Evolutionary conservation across 2,113 vertebrate genomes (phyloP), one percentile per base, ranked within the genome.

Genomic region (Montifringilla adamsi): DNA sequence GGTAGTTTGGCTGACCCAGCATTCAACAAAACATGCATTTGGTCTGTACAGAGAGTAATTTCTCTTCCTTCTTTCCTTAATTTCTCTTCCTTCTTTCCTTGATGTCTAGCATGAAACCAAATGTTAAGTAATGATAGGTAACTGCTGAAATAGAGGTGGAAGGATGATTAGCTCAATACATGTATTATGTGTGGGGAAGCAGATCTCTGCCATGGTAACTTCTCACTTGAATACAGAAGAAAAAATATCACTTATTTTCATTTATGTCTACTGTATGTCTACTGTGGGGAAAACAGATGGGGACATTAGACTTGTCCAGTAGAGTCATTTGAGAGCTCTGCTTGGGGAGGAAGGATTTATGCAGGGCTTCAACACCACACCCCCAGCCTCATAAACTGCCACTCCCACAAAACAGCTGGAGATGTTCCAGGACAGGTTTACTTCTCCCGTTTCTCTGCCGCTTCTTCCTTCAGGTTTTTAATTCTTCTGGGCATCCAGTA

Each of bases 241-340:
- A 64, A 31, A 16, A 1, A 15, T 5, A 12, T 15, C 56, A 24
- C 15, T 31, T 78, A 5, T 44, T 73, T 64, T 73, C 3, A 16
- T 86, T 92, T 80, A 10, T 23, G 17, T 9, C 4, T 6, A 5
- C 23, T 63, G 0, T 59, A 16, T 22, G 9, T 9, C 21, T 63
- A 2, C 16, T 2, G 0, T 31, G 43, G 28, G 23, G 10, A 50
- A 79, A 78, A 58, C 14, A 33, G 22, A n/a, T 0, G 1, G 14
- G 9, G 58, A 30, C 6, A 4, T 0, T 1, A 46, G 9, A 5
- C 8, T 53, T 63, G 15, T 30, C 43, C 1, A 0, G 15, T 6
- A 24, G 3, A 13, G 16, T 35, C 5, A 0, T 74, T 62, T 58
- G 23, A 80, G 37, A 69, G 7, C 22, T 63, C 39, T 69, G 0